These are phyloP conservation scores for Mongoloraphidia duomilia DNA, from an alignment of 2,888 invertebrate genomes.

Conservation along the genomic window DNA sequence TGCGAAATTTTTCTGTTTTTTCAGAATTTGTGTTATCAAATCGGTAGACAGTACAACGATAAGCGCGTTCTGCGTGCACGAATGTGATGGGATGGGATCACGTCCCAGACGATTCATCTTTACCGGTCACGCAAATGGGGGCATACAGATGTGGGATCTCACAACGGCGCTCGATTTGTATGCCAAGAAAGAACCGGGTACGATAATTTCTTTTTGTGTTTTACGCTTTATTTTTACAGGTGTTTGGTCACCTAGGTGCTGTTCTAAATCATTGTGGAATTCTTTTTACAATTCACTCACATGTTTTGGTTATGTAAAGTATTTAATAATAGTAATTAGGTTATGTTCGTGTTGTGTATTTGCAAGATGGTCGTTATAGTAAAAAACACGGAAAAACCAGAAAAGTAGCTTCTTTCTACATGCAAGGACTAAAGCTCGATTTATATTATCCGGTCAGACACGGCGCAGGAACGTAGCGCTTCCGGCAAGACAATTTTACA, in stretches of 20 bases:
- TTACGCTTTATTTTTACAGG: too few relatives aligned
- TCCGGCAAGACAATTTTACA: too few relatives aligned
- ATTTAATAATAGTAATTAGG: too few relatives aligned
- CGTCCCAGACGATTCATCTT: constrained; percentile 76
- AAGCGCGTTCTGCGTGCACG: constrained; percentile 91
- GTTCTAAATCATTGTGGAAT: too few relatives aligned
- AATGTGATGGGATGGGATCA: constrained; percentile 93
- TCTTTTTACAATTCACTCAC: too few relatives aligned
- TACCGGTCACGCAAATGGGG: constrained; percentile 85
- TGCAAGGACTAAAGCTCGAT: too few relatives aligned
- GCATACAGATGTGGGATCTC: constrained; percentile 96
- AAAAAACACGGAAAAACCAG: too few relatives aligned
- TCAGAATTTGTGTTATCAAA: constrained; percentile 82
- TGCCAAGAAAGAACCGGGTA: constrained; percentile 35
- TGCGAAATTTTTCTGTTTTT: constrained; percentile 4
- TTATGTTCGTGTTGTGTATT: background rate
- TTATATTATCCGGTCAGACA: too few relatives aligned
- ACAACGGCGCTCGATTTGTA: constrained; percentile 83
- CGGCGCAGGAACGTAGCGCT: too few relatives aligned
- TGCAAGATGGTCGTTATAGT: background rate
- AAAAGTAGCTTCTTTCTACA: too few relatives aligned
- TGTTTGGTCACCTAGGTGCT: too few relatives aligned
- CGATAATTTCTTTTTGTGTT: background rate
- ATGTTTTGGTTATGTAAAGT: too few relatives aligned
- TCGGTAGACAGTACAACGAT: constrained; percentile 90